Evolutionary conservation across 2,888 invertebrate species (phyloP).

Genomic region (Drosophila borealis): DNA sequence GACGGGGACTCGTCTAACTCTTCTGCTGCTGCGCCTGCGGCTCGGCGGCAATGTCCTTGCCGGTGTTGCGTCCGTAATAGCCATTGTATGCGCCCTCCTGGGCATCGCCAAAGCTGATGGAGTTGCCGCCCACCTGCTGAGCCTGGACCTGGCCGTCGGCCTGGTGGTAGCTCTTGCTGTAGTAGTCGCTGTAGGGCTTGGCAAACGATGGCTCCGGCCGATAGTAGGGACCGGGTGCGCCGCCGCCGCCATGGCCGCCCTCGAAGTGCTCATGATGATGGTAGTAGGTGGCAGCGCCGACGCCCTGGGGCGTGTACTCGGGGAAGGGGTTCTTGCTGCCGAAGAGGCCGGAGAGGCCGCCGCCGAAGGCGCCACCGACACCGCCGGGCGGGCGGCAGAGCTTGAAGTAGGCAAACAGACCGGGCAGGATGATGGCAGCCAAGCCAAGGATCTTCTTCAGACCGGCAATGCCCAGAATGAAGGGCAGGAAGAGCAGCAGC

Average conservation of each 20-base stretch:
- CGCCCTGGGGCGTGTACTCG: constrained; percentile 91
- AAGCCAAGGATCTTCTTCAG: constrained; percentile 94
- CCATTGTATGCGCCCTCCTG: constrained; percentile 91
- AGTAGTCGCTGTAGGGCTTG: constrained; percentile 84
- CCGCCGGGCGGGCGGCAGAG: constrained; percentile 91
- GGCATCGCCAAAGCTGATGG: constrained; percentile 88
- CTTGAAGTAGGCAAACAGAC: constrained; percentile 93
- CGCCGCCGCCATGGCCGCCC: constrained; percentile 57
- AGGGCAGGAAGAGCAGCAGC: constrained; percentile 91
- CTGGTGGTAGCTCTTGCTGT: constrained; percentile 84
- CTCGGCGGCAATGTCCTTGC: constrained; percentile 83
- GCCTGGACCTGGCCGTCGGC: constrained; percentile 34
- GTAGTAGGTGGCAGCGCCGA: constrained; percentile 88
- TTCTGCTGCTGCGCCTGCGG: constrained; percentile 50
- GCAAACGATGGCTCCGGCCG: constrained; percentile 82
- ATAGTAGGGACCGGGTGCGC: constrained; percentile 75
- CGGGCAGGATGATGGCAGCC: constrained; percentile 91
- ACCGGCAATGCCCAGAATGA: constrained; percentile 93
- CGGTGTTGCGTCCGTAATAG: constrained; percentile 88
- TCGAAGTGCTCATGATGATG: constrained; percentile 85
- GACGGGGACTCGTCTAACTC: constrained; percentile 36
- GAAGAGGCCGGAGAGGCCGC: constrained; percentile 81
- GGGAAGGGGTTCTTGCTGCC: constrained; percentile 84
- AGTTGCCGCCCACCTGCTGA: constrained; percentile 69
- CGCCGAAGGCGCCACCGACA: constrained; percentile 84